A percentile compares a stretch with the other conserved stretches of the same genome.
Conservation (phyloP, 1,140 invertebrate species). For the Mamestra configurata region DNA sequence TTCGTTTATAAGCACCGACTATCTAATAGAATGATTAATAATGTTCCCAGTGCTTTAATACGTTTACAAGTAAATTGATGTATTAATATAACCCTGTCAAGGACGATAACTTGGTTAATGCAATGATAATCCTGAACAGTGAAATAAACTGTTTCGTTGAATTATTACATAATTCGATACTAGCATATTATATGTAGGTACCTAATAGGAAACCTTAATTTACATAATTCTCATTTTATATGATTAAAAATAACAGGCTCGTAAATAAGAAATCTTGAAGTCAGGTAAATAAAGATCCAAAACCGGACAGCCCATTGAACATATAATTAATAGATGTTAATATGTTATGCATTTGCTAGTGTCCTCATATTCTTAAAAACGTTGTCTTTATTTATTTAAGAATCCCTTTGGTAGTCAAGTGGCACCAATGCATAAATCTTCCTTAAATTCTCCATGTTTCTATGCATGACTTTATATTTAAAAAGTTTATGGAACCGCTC, state of each 20-base stretch:
- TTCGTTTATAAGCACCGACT: not conserved
- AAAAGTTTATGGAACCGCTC: not conserved
- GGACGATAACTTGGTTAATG: not conserved
- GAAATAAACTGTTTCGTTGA: not conserved
- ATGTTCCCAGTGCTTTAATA: not conserved
- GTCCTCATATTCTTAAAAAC: too few species aligned
- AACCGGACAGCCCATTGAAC: too few species aligned
- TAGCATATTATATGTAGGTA: too few species aligned
- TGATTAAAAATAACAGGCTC: too few species aligned
- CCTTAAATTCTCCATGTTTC: conserved; percentile 3
- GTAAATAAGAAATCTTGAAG: too few species aligned
- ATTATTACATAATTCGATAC: not conserved
- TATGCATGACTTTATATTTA: conserved; percentile 32
- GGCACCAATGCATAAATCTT: not conserved
- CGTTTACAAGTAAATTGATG: not conserved
- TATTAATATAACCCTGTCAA: not conserved
- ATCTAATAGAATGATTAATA: not conserved
- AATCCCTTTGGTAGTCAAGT: too few species aligned
- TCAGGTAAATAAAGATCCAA: too few species aligned
- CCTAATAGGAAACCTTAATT: too few species aligned
- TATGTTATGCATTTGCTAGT: too few species aligned
- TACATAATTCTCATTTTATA: too few species aligned
- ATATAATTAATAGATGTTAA: too few species aligned
- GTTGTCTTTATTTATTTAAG: not conserved
- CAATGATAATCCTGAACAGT: not conserved